These are phyloP conservation scores for Forbesichthys agassizii DNA, from an alignment of 2,113 vertebrate genomes.

Conservation along the genomic window DNA sequence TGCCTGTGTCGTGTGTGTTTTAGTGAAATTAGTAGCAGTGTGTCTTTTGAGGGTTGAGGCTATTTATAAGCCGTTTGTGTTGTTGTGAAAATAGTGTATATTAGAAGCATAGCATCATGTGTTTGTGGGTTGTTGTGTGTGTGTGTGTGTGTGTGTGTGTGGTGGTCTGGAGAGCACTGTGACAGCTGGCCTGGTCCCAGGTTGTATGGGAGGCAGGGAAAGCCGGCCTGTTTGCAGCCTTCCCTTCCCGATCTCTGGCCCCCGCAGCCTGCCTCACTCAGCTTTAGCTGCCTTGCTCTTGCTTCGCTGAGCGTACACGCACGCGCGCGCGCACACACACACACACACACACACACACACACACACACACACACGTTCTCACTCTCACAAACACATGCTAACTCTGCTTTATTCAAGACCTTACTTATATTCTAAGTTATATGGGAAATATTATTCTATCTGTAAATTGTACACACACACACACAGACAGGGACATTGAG, in stretches of 20 bases:
- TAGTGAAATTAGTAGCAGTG: constrained; percentile 41
- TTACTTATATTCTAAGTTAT: background rate
- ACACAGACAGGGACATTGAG: constrained; percentile 6
- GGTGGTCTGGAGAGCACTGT: constrained; percentile 47
- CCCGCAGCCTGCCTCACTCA: constrained; percentile 18
- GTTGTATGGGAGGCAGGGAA: constrained; percentile 63
- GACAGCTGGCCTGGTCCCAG: constrained; percentile 76
- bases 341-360: constrained; percentile 18
- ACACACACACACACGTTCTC: constrained; percentile 10
- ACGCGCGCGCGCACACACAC: constrained; percentile 34
- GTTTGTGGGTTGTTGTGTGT: constrained; percentile 15
- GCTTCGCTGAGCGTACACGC: constrained; percentile 19
- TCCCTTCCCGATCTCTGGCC: constrained; percentile 25
- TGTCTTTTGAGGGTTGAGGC: constrained; percentile 11
- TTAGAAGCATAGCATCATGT: background rate
- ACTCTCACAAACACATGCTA: constrained; percentile 11
- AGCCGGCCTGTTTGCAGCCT: constrained; percentile 58
- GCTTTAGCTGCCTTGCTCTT: constrained; percentile 7
- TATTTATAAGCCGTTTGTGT: background rate
- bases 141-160: constrained; percentile 24
- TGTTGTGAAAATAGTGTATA: background rate
- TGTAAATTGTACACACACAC: constrained; percentile 13
- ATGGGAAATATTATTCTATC: constrained; percentile 2
- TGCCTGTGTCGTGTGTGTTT: constrained; percentile 43
- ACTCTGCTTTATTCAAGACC: background rate